A percentile compares a stretch with the other conserved stretches of the same genome.
Evolutionary conservation across 2,888 invertebrate genomes (phyloP).

Genomic region (Sycophila texana): DNA sequence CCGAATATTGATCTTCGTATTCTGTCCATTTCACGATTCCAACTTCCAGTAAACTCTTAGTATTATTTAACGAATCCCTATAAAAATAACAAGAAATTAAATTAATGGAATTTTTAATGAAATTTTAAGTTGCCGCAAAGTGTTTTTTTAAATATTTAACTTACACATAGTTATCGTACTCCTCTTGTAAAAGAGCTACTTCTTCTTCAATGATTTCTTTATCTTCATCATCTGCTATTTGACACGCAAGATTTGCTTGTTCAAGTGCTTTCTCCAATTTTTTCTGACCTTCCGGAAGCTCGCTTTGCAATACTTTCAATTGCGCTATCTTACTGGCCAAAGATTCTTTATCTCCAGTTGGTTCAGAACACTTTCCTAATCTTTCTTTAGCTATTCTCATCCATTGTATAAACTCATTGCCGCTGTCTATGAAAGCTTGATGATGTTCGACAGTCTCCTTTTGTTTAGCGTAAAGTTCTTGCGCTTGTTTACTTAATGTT

Average conservation of each 20-base stretch:
- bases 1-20: constrained; percentile 93
- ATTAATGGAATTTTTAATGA: constrained; percentile 2
- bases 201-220: constrained; percentile 94
- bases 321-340: constrained; percentile 91
- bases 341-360: constrained; percentile 93
- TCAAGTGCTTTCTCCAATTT: constrained; percentile 90
- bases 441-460: constrained; percentile 93
- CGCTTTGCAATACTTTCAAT: constrained; percentile 88
- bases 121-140: background rate
- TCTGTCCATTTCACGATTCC: constrained; percentile 96
- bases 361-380: constrained; percentile 93
- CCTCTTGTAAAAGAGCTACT: constrained; percentile 92
- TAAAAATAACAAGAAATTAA: constrained; percentile 60
- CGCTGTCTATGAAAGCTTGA: constrained; percentile 93
- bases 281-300: constrained; percentile 88
- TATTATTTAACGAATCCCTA: constrained; percentile 86
- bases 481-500: constrained; percentile 91
- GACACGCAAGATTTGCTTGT: constrained; percentile 91
- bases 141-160: constrained; percentile 66
- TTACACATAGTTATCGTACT: constrained; percentile 90
- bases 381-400: constrained; percentile 92
- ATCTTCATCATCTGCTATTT: constrained; percentile 89
- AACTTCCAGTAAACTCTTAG: constrained; percentile 88
- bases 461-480: constrained; percentile 91
- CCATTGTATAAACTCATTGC: constrained; percentile 95